Base-by-base conservation (phyloP, 1,140 invertebrate species). In the Elysia chlorotica region DNA sequence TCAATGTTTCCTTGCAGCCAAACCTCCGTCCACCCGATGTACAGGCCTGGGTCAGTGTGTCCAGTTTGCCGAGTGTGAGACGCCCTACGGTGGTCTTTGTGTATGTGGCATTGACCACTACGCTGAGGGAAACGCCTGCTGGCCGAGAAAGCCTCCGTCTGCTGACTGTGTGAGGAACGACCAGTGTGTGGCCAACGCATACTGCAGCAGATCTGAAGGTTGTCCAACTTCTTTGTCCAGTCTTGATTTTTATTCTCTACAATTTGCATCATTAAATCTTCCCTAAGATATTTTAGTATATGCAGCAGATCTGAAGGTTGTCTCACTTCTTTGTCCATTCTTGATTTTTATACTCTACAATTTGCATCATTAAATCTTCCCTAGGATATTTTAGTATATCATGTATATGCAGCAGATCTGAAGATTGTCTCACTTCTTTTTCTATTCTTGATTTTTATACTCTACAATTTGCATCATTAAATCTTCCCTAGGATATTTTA, bases 111-210 rank as follows among this genome's bases (percentile, higher is more conserved):
- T 35, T n/a, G 69, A 70, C 0, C 71, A 61, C 65, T 75, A 53
- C 63, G n/a, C n/a, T 25, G 61, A 74, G 31, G 66, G 61, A 25
- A 48, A 68, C 67, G 61, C 30, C 35, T 74, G 73, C 53, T 33
- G 28, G n/a, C 57, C 56, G 41, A 68, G 48, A 30, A 28, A 61
- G 38, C 33, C 73, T 5, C 41, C 73, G 1, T 36, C 38, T 4
- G 56, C 30, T 0, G 38, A 59, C 6, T 74, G 73, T 31, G 66
- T 62, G 21, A 38, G 36, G 0, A 54, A 62, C 41, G 36, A 33
- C 2, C 73, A 74, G 67, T 74, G 73, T 54, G 73, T 74, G 6
- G 23, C n/a, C 33, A 70, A 74, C 38, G 59, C 66, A 25, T 62
- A 66, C 30, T 74, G 73, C 35, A n/a, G 53, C 33, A 31, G 23